Percentiles rank a stretch among this genome's conserved stretches.
phyloP scores from a whole-genome alignment of 2,797 vertebrate species.

The Channa striata region DNA sequence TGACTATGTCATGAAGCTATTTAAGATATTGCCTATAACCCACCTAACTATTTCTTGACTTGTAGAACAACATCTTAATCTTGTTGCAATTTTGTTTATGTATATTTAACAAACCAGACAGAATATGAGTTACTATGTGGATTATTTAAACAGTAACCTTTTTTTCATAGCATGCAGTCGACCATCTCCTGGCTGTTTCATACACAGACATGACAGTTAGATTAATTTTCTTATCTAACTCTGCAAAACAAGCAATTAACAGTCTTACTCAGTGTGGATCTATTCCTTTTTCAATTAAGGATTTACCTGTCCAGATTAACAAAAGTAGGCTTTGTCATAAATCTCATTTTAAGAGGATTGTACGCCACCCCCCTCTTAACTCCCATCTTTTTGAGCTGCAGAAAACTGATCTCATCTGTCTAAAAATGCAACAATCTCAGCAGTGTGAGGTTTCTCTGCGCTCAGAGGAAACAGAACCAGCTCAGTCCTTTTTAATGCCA shows the following conservation, averaged over 20 bases:
- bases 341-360: constrained; percentile 27
- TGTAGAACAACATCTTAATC: neutral
- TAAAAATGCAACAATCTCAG: constrained; percentile 39
- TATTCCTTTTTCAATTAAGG: neutral
- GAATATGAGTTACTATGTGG: neutral
- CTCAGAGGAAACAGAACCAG: constrained; percentile 46
- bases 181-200: neutral
- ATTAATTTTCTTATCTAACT: neutral
- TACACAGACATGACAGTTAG: neutral
- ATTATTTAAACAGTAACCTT: neutral
- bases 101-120: neutral
- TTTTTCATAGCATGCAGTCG: neutral
- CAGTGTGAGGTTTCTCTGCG: constrained; percentile 40
- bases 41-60: neutral
- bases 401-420: constrained; percentile 24
- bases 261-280: neutral
- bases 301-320: neutral
- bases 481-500: constrained; percentile 52
- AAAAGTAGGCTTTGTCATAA: neutral
- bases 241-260: neutral
- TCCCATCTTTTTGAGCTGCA: constrained; percentile 25
- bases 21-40: neutral
- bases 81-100: neutral
- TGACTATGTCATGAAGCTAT: too few relatives aligned
- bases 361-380: constrained; percentile 14